These are phyloP conservation scores for Drosophila peninsularis DNA, from an alignment of 2,888 invertebrate species.

Conservation along the genomic window DNA sequence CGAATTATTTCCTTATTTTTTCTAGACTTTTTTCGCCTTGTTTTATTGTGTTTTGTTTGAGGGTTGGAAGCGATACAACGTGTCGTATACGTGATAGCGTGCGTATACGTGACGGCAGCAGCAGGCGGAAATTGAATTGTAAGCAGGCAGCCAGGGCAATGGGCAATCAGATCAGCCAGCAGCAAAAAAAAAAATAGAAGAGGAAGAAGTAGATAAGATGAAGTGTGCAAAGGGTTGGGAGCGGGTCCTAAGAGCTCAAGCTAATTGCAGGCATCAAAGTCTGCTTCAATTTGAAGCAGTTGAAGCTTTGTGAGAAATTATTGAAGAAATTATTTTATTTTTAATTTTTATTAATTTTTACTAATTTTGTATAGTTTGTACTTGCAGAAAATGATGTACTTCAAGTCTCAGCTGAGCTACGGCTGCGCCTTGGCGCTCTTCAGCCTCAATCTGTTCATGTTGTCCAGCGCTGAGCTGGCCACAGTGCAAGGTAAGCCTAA, in stretches of 20 bases:
- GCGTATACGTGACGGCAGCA: conserved; percentile 61
- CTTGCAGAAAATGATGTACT: conserved; percentile 58
- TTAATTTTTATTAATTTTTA: too few relatives aligned
- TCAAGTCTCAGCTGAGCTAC: conserved; percentile 51
- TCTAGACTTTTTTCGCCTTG: neutral
- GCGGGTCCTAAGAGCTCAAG: neutral
- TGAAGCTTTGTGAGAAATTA: neutral
- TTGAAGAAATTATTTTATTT: neutral
- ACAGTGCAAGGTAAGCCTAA: conserved; percentile 10
- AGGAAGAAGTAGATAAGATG: neutral
- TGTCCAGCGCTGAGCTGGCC: conserved; percentile 57
- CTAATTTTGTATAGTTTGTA: neutral
- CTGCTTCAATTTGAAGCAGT: neutral
- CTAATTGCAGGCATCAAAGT: conserved; percentile 19
- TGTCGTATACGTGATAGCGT: conserved; percentile 65
- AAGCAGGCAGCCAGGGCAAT: conserved; percentile 4
- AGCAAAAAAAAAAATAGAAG: neutral
- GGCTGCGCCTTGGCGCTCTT: conserved; percentile 56
- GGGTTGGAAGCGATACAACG: conserved; percentile 55
- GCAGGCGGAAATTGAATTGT: conserved; percentile 65
- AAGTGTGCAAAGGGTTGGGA: neutral
- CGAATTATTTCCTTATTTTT: conserved; percentile 41
- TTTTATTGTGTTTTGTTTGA: conserved; percentile 12
- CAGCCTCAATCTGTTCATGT: conserved; percentile 42
- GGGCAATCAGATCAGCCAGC: conserved; percentile 31